Evolutionary conservation across 37 sponge, comb jelly and placozoan genomes (phyloP), one percentile per base, ranked within the genome.

Genomic region (Petrosia ficiformis): DNA sequence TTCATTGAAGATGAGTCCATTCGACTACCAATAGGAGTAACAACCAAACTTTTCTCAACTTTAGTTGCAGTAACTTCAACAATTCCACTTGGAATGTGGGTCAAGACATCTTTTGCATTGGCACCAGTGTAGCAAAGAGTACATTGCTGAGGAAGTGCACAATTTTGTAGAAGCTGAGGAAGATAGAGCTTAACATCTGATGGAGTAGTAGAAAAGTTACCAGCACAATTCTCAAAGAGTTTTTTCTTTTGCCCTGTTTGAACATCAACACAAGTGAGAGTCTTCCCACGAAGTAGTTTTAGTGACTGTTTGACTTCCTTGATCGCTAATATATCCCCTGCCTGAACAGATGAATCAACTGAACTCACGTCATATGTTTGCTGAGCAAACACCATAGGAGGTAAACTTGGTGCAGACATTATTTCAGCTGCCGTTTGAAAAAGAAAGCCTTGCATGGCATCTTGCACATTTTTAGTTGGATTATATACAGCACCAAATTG

Each of bases 151-250:
- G 63, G 63, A 61, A 61, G 63, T 6, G 22, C n/a, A 5, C 72
- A 39, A 56, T 76, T 59, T 22, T 84, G 57, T 6, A 89, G 30
- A 30, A 89, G 60, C 44, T 89, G 81, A 8, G 76, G 72, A 5
- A 89, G 81, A 41, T 56, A 76, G 39, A 89, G 44, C 36, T 71
- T 64, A 40, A 80, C 76, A 11, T 89, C 90, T 34, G 70, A 48
- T 39, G 90, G 90, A 31, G 74, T 68, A 37, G 90, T 80, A 0
- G 85, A 79, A 43, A 89, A 89, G 57, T 68, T 30, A 2, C 90
- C 90, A 21, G 63, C 40, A 54, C 85, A 84, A 26, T 54, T 77
- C 34, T 73, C 57, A 0, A 59, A 22, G 0, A 88, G 71, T 1
- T 59, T 75, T 40, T 86, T 86, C 44, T 78, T 11, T 29, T 61